Evolutionary conservation across 2,888 invertebrate species (phyloP).

Genomic region (Argynnis bischoffii): DNA sequence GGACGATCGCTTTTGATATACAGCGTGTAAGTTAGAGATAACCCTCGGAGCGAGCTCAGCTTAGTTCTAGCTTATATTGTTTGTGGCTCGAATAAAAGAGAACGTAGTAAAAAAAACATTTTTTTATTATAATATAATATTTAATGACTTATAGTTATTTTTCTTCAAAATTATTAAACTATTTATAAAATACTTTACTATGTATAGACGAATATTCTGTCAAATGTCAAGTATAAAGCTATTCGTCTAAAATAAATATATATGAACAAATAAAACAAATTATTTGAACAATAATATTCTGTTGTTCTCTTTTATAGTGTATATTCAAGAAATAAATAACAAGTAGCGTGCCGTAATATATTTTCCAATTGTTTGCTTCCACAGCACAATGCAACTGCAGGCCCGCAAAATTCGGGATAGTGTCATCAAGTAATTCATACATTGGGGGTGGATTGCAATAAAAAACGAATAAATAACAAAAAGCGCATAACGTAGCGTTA

Average conservation of each 20-base stretch:
- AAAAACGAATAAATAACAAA: conserved; percentile 74
- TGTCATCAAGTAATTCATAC: conserved; percentile 44
- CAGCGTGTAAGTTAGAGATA: conserved; percentile 12
- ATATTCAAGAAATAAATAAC: conserved; percentile 8
- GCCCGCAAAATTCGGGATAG: conserved; percentile 34
- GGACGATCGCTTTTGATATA: conserved; percentile 20
- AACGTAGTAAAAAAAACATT: neutral
- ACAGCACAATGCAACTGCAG: no score
- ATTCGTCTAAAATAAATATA: no score
- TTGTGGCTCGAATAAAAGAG: neutral
- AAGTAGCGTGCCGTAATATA: conserved; percentile 24
- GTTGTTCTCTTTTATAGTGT: no score
- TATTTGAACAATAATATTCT: no score
- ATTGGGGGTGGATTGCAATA: conserved; percentile 61
- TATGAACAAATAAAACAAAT: no score
- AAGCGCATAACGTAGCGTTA: conserved; percentile 74
- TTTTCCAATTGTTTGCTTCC: conserved; percentile 29
- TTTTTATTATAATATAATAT: no score
- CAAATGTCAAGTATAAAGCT: no score
- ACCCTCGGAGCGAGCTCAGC: conserved; percentile 9
- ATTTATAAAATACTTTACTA: no score
- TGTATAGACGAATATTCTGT: no score
- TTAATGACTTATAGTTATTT: no score
- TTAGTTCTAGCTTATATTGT: conserved; percentile 2
- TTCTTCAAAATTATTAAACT: no score